Percentiles rank a stretch among this genome's conserved stretches.
These are phyloP conservation scores for Apotomis turbidana DNA, from an alignment of 2,888 invertebrate genomes.

Conservation along the genomic window DNA sequence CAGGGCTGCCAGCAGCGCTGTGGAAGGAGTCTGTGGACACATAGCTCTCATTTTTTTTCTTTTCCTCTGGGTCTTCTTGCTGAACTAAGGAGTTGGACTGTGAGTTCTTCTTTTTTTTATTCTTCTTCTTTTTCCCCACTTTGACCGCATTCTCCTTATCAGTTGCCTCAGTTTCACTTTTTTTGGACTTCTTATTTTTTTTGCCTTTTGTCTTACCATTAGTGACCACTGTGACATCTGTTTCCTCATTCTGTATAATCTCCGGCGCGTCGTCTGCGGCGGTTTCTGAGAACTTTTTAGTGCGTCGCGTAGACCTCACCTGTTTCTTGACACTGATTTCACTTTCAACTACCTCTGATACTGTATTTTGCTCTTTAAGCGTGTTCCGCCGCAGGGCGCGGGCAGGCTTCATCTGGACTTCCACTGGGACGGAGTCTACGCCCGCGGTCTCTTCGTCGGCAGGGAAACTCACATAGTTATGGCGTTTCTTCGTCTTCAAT, in stretches of 20 bases:
- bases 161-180: conserved; percentile 42
- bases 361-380: conserved; percentile 60
- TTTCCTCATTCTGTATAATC: conserved; percentile 41
- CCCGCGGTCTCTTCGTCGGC: conserved; percentile 56
- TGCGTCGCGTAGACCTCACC: conserved; percentile 56
- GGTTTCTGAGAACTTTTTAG: conserved; percentile 52
- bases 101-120: conserved; percentile 50
- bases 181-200: conserved; percentile 48
- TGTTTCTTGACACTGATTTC: conserved; percentile 47
- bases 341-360: conserved; percentile 44
- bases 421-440: conserved; percentile 39
- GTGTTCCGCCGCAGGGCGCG: conserved; percentile 55
- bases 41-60: conserved; percentile 52
- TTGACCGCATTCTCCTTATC: conserved; percentile 49
- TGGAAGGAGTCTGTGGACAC: conserved; percentile 69
- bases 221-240: conserved; percentile 38
- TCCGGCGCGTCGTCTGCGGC: conserved; percentile 39
- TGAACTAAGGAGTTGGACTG: conserved; percentile 50
- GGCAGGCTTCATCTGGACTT: conserved; percentile 44
- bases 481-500: conserved; percentile 58
- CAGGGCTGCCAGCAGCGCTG: conserved; percentile 72
- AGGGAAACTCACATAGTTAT: conserved; percentile 69
- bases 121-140: conserved; percentile 60
- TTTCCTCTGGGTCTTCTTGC: conserved; percentile 44
- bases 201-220: conserved; percentile 44